Conservation (phyloP, 2,113 vertebrate genomes). For the Varanus komodoensis region DNA sequence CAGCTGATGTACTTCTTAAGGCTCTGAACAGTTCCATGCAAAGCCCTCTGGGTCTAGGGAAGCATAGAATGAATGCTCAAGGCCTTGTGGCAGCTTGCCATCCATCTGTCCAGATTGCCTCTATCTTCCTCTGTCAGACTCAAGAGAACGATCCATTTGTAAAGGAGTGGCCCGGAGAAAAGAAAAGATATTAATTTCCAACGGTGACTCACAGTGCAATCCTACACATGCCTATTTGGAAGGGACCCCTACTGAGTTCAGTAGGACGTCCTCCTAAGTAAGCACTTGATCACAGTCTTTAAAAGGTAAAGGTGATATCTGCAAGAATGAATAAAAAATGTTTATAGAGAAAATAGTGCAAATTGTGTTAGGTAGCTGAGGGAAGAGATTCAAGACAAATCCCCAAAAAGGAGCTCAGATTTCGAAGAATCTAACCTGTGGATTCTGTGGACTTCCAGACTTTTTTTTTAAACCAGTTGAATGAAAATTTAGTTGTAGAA, state of each 20-base stretch:
- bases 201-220: not conserved
- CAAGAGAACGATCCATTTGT: constrained; percentile 45
- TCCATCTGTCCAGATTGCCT: constrained; percentile 69
- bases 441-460: too few relatives aligned
- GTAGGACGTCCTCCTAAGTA: not conserved
- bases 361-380: too few relatives aligned
- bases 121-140: constrained; percentile 60
- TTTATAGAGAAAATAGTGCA: too few relatives aligned
- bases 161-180: constrained; percentile 52
- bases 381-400: too few relatives aligned
- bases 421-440: too few relatives aligned
- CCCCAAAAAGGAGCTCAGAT: too few relatives aligned
- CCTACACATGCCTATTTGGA: not conserved
- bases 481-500: too few relatives aligned
- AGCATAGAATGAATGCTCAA: constrained; percentile 45
- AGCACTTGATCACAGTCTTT: not conserved
- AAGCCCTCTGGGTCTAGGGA: constrained; percentile 57
- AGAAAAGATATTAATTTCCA: constrained; percentile 25
- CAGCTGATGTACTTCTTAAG: constrained; percentile 57
- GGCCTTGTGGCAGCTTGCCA: constrained; percentile 72
- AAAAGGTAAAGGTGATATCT: not conserved
- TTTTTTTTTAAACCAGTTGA: too few relatives aligned
- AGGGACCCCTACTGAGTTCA: not conserved
- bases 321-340: not conserved
- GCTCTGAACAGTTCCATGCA: constrained; percentile 4